A percentile compares a stretch with the other conserved stretches of the same genome.
Evolutionary conservation across 2,888 invertebrate genomes (phyloP).

Genomic region (Orthonychiurus folsomi): DNA sequence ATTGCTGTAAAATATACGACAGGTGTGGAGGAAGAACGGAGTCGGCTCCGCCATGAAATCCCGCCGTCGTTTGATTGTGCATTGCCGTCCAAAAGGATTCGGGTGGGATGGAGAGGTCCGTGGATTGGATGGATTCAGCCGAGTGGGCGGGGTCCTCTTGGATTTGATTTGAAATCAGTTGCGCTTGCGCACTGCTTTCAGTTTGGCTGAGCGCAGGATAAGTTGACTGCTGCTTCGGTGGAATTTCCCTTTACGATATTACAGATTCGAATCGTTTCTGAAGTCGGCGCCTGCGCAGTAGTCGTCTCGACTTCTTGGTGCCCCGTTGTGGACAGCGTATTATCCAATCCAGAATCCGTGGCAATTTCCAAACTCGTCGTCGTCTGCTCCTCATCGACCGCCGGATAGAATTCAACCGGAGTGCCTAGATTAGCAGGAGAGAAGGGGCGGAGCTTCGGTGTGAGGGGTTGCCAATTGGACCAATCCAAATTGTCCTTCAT

Average conservation of each 20-base stretch:
- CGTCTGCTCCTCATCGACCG: too few relatives aligned
- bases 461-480: slow-evolving; percentile 18
- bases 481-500: slow-evolving; percentile 12
- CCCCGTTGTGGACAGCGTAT: not conserved
- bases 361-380: too few relatives aligned
- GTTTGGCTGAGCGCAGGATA: too few relatives aligned
- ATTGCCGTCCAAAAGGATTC: slow-evolving; percentile 20
- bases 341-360: not conserved
- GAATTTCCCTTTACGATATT: too few relatives aligned
- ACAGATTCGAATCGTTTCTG: too few relatives aligned
- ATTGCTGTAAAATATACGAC: slow-evolving; percentile 24
- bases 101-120: slow-evolving; percentile 15
- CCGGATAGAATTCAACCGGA: slow-evolving; percentile 4
- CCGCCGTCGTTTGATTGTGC: slow-evolving; percentile 19
- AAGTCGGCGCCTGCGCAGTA: not conserved
- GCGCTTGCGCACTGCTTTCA: too few relatives aligned
- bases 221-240: too few relatives aligned
- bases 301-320: not conserved
- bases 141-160: too few relatives aligned
- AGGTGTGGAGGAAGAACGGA: too few relatives aligned
- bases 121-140: slow-evolving; percentile 8
- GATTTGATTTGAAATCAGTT: not conserved
- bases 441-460: too few relatives aligned
- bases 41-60: too few relatives aligned
- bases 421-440: too few relatives aligned